phyloP scores from a whole-genome alignment of 2,888 invertebrate genomes.

The Athripsodes cinereus region DNA sequence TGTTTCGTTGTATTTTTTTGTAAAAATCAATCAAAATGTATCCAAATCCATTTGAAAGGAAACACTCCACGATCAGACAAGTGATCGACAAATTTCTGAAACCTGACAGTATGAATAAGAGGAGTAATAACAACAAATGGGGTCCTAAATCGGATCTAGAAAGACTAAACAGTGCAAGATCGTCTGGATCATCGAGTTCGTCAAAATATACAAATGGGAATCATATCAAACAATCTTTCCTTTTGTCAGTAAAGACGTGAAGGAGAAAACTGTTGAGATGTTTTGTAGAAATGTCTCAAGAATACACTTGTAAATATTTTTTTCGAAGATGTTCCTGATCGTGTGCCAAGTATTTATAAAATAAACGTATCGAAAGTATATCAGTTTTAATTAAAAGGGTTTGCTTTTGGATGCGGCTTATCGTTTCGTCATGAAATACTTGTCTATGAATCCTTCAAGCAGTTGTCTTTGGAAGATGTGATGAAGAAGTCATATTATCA shows the following conservation, averaged over 20 bases:
- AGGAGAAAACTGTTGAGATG: not conserved
- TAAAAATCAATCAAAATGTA: conserved; percentile 44
- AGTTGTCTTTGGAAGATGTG: no score
- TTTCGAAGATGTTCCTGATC: no score
- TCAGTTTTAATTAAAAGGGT: no score
- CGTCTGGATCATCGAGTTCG: conserved; percentile 8
- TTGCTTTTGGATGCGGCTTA: no score
- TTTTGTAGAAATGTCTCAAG: no score
- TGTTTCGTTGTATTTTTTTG: no score
- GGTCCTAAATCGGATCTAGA: conserved; percentile 14
- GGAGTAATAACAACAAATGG: conserved; percentile 7
- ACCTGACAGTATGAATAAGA: conserved; percentile 35
- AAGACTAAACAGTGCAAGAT: conserved; percentile 21
- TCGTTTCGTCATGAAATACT: no score
- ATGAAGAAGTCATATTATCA: no score
- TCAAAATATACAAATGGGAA: not conserved
- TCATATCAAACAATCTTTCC: conserved; percentile 16
- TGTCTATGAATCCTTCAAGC: no score
- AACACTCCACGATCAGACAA: conserved; percentile 61
- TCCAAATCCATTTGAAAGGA: conserved; percentile 64
- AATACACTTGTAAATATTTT: no score
- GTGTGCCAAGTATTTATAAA: no score
- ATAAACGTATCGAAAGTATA: no score
- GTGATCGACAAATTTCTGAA: conserved; percentile 57
- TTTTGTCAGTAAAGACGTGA: conserved; percentile 23